These are phyloP conservation scores for Trissonchulus sp. DNA, from an alignment of 2,888 invertebrate species.

Conservation along the genomic window DNA sequence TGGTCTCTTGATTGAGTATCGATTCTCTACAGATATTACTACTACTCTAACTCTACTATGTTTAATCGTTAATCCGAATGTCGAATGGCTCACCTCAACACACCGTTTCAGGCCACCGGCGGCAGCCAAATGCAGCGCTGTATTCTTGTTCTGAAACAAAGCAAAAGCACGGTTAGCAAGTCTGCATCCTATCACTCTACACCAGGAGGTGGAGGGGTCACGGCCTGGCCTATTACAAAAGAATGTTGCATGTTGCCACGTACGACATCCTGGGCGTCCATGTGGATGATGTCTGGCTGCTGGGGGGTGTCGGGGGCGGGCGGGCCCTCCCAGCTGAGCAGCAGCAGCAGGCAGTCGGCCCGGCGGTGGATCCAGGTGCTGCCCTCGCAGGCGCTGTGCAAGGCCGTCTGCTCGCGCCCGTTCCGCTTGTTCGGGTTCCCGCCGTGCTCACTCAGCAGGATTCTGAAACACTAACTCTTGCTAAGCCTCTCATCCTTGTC, in stretches of 20 bases:
- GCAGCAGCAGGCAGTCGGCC: conserved; percentile 62
- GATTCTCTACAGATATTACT: no score
- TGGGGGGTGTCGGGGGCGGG: conserved; percentile 52
- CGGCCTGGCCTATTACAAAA: no score
- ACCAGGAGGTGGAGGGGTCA: no score
- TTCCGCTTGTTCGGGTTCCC: conserved; percentile 67
- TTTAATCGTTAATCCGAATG: no score
- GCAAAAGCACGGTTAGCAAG: no score
- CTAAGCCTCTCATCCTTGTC: no score
- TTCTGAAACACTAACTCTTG: conserved; percentile 58
- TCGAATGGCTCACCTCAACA: conserved; percentile 61
- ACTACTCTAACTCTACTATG: no score
- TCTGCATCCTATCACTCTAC: no score
- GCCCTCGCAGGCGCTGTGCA: conserved; percentile 62
- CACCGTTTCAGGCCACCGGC: conserved; percentile 62
- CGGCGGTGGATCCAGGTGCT: conserved; percentile 44
- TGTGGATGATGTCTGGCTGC: conserved; percentile 60
- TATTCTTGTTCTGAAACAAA: conserved; percentile 61
- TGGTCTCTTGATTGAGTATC: no score
- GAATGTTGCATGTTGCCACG: no score
- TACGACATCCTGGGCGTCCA: conserved; percentile 62
- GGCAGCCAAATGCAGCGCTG: conserved; percentile 65
- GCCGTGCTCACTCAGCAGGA: conserved; percentile 62
- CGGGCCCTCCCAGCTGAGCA: conserved; percentile 53
- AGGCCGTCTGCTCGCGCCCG: conserved; percentile 61